Evolutionary conservation across 2,888 invertebrate species (phyloP).

Genomic region (Erebia ligea): DNA sequence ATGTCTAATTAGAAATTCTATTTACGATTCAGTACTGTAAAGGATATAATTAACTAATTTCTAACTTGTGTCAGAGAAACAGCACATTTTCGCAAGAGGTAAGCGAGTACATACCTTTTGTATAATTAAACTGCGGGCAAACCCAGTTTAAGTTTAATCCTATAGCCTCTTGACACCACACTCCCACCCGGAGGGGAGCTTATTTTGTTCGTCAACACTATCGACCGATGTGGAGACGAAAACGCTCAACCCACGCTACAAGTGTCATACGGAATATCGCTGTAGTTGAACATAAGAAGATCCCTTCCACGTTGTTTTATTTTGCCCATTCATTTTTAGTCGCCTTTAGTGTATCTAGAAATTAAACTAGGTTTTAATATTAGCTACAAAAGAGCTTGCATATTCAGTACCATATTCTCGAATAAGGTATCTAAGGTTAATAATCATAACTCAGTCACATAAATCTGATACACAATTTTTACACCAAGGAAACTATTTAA

Average conservation of each 20-base stretch:
- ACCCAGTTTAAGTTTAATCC: slow-evolving; percentile 82
- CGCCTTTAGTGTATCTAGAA: neutral
- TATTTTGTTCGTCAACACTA: slow-evolving; percentile 82
- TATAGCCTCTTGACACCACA: slow-evolving; percentile 82
- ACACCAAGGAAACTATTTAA: too few relatives aligned
- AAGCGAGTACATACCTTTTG: slow-evolving; percentile 75
- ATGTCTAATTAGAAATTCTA: slow-evolving; percentile 70
- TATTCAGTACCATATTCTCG: neutral
- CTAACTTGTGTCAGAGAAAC: slow-evolving; percentile 66
- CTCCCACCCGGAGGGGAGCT: slow-evolving; percentile 73
- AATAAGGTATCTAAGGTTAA: too few relatives aligned
- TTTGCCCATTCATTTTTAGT: neutral
- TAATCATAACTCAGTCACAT: too few relatives aligned
- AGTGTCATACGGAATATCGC: slow-evolving; percentile 66
- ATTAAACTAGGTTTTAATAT: neutral
- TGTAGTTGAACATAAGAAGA: slow-evolving; percentile 50
- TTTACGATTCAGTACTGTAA: slow-evolving; percentile 65
- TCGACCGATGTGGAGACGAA: slow-evolving; percentile 76
- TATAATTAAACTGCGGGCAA: slow-evolving; percentile 81
- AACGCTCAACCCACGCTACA: slow-evolving; percentile 62
- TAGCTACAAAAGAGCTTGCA: neutral
- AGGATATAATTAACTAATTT: slow-evolving; percentile 76
- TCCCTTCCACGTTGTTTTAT: neutral
- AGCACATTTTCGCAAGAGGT: slow-evolving; percentile 66
- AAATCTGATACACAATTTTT: too few relatives aligned